Conservation (phyloP, 1,140 invertebrate species). For the Bombus superbus region DNA sequence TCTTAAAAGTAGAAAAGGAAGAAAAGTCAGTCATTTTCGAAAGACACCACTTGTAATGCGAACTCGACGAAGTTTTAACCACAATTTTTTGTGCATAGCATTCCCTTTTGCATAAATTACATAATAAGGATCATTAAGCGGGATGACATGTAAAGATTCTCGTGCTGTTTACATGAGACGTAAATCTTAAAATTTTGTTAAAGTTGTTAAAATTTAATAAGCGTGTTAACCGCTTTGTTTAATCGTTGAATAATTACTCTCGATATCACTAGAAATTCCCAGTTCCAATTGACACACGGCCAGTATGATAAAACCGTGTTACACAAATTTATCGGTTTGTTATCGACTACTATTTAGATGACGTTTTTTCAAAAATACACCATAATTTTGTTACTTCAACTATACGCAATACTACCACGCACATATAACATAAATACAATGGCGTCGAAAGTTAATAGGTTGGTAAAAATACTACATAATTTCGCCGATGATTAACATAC, state of each 20-base stretch:
- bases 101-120: slow-evolving; percentile 66
- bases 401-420: slow-evolving; percentile 14
- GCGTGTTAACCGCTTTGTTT: neutral
- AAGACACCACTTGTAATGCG: slow-evolving; percentile 65
- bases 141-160: slow-evolving; percentile 49
- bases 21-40: slow-evolving; percentile 75
- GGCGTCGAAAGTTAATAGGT: slow-evolving; percentile 40
- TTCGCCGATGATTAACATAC: neutral
- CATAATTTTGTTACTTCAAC: slow-evolving; percentile 17
- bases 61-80: slow-evolving; percentile 64
- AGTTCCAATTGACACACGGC: neutral
- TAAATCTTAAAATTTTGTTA: slow-evolving; percentile 4
- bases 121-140: slow-evolving; percentile 67
- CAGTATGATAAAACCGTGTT: neutral
- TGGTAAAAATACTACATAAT: slow-evolving; percentile 2
- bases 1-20: slow-evolving; percentile 69
- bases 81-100: slow-evolving; percentile 74
- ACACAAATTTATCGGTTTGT: slow-evolving; percentile 21
- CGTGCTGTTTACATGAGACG: slow-evolving; percentile 65
- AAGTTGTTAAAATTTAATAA: slow-evolving; percentile 22
- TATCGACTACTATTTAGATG: neutral
- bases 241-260: slow-evolving; percentile 18
- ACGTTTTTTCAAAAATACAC: slow-evolving; percentile 20
- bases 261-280: neutral
- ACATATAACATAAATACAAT: slow-evolving; percentile 44